Conservation (phyloP, 2,797 vertebrate species). For the Pipistrellus pipistrellus region DNA sequence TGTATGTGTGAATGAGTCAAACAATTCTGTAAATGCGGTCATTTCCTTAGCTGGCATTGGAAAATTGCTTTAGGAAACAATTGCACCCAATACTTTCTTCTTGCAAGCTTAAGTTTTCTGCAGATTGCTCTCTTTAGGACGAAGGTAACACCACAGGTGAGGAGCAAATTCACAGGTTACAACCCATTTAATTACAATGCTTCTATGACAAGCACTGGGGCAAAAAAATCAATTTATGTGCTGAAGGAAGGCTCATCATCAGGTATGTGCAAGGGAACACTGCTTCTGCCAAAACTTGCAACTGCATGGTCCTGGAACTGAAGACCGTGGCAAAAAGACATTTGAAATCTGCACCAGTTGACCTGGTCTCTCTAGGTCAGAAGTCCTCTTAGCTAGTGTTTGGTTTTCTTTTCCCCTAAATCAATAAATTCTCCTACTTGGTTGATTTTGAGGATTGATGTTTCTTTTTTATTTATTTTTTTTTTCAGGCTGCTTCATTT, state of each 20-base stretch:
- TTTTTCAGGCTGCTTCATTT: slow-evolving; percentile 39
- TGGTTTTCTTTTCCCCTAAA: not conserved
- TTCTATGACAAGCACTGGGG: not conserved
- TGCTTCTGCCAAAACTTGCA: not conserved
- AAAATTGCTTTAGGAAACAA: slow-evolving; percentile 20
- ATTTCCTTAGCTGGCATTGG: not conserved
- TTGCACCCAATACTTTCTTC: not conserved
- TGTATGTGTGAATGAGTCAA: not conserved
- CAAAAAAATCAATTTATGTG: not conserved
- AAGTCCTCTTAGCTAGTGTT: not conserved
- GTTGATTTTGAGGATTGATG: slow-evolving; percentile 60
- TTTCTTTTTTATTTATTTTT: not conserved
- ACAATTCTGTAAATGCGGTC: not conserved
- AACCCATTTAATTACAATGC: not conserved
- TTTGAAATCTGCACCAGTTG: not conserved
- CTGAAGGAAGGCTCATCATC: not conserved
- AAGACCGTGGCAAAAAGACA: not conserved
- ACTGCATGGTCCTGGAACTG: not conserved
- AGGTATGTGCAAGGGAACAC: not conserved
- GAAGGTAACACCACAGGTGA: not conserved
- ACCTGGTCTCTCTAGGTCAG: slow-evolving; percentile 19
- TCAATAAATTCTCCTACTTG: slow-evolving; percentile 61
- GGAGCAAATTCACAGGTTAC: not conserved
- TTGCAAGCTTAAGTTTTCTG: not conserved
- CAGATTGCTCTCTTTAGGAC: not conserved